These are phyloP conservation scores for Adoxophyes honmai DNA, from an alignment of 1,140 invertebrate species.

Conservation along the genomic window DNA sequence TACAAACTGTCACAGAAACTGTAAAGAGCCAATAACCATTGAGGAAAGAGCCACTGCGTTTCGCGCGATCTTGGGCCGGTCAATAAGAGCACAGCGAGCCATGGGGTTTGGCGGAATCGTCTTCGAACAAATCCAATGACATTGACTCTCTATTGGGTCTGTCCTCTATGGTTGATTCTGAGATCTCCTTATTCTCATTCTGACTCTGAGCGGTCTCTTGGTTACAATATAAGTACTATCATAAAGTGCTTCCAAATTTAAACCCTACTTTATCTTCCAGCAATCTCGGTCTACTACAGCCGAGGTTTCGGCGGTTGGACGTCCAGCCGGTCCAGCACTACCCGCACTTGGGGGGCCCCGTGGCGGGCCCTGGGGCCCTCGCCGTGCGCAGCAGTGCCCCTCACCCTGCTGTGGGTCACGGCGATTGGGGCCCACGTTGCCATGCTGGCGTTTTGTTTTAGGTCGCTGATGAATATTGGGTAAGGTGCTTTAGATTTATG, in stretches of 20 bases:
- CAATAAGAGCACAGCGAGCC: too few species aligned
- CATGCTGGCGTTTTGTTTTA: constrained; percentile 65
- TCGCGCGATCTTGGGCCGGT: too few species aligned
- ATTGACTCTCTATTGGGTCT: too few species aligned
- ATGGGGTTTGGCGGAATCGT: too few species aligned
- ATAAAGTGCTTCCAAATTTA: not conserved
- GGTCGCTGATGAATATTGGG: constrained; percentile 63
- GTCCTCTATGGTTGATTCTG: too few species aligned
- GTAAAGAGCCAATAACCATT: too few species aligned
- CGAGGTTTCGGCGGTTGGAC: constrained; percentile 69
- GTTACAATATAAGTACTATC: too few species aligned
- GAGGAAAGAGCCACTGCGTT: too few species aligned
- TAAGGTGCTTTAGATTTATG: constrained; percentile 25
- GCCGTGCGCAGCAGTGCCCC: constrained; percentile 61
- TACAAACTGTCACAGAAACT: too few species aligned
- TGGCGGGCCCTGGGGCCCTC: constrained; percentile 76
- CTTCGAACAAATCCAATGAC: too few species aligned
- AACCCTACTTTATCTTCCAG: constrained; percentile 29
- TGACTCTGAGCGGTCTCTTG: too few species aligned
- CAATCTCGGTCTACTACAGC: constrained; percentile 67
- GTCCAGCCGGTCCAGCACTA: constrained; percentile 62
- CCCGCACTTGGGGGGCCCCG: constrained; percentile 58
- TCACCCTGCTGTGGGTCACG: constrained; percentile 72
- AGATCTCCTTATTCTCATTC: too few species aligned
- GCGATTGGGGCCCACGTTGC: constrained; percentile 70